Evolutionary conservation across 2,113 vertebrate species (phyloP), one percentile per base, ranked within the genome.

Genomic region (Athene noctua): DNA sequence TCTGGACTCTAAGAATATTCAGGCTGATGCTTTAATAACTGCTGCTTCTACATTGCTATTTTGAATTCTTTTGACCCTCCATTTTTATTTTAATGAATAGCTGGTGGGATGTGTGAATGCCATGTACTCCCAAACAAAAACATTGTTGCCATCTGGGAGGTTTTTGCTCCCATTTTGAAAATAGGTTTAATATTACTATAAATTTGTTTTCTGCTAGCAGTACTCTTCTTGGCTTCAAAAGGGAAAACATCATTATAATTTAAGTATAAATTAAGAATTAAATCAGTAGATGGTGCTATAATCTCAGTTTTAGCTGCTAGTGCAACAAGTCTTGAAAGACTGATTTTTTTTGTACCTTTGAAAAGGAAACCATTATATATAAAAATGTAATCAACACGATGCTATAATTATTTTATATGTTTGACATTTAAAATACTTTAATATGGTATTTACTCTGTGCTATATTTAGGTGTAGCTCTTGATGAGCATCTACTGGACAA

Each of bases 261-360:
- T 34, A 79, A 88, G 22, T 34, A 88, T 95, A 97, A 95, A n/a
- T 49, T 13, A 52, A 54, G 70, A 88, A 94, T 78, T 90, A 79
- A 55, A 92, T 97, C 98, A 98, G 97, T 98, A 98, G 98, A 81
- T 98, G 98, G 98, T 97, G 98, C 97, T 97, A 74, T 97, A 95
- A 96, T 98, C 93, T 97, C 96, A 97, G 82, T 86, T 98, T 98
- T 97, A 81, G 66, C 36, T 92, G 34, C 86, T 93, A 75, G 59
- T 38, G 51, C 46, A 73, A 52, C 29, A 62, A 52, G 19, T n/a
- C 36, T 78, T 44, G 49, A 91, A 74, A 40, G 57, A 16, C 21
- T 62, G 22, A 42, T 36, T 51, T 19, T 51, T 75, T 96, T 92
- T 86, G 14, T 79, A 59, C 29, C 26, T 88, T 70, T 54, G 59